A percentile compares a stretch with the other conserved stretches of the same genome.
Conservation (phyloP, 2,888 invertebrate genomes). For the Tenthredo mesomela region DNA sequence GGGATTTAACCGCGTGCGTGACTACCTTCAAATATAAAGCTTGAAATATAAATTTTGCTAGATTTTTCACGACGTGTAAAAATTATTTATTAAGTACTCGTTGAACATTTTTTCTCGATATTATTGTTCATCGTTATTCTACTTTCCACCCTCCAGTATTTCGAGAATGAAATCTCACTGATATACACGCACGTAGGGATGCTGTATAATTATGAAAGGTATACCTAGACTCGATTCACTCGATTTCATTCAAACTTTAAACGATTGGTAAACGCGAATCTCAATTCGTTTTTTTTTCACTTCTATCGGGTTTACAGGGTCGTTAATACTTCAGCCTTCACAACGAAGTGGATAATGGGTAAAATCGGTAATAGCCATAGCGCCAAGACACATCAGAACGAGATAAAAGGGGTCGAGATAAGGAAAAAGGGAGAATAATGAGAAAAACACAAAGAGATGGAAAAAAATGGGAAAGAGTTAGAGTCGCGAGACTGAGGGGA, state of each 20-base stretch:
- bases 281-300: background rate
- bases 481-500: background rate
- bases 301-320: background rate
- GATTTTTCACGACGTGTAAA: background rate
- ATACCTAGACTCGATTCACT: background rate
- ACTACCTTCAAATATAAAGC: background rate
- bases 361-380: background rate
- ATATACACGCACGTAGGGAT: too few species aligned
- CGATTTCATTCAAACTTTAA: background rate
- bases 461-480: background rate
- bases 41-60: background rate
- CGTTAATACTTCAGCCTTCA: background rate
- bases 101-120: background rate
- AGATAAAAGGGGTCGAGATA: conserved; percentile 15
- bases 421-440: background rate
- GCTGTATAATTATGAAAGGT: background rate
- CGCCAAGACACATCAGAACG: background rate
- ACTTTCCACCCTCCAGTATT: background rate
- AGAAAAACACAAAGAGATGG: background rate
- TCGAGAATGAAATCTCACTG: background rate
- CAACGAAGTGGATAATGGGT: background rate
- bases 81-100: background rate
- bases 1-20: background rate
- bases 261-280: background rate
- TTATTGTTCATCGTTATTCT: background rate